Percentiles rank a stretch among this genome's conserved stretches.
Evolutionary conservation across 2,113 vertebrate genomes (phyloP).

Genomic region (Cyprinus carpio): DNA sequence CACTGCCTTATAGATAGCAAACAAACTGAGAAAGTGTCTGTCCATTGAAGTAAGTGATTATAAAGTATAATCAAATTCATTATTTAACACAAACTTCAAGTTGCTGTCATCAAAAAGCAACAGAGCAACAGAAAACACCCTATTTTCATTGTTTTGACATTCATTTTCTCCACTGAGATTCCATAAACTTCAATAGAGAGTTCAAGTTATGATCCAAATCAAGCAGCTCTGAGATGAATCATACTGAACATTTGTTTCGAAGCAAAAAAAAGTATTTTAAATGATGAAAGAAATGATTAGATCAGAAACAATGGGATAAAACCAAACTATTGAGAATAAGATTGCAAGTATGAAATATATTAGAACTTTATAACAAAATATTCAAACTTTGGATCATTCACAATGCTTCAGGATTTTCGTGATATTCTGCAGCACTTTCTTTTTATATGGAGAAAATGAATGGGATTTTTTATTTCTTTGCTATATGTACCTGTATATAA

Average conservation of each 20-base stretch:
- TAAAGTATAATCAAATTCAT: constrained; percentile 62
- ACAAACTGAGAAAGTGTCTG: constrained; percentile 51
- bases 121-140: background rate
- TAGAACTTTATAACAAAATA: background rate
- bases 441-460: constrained; percentile 1
- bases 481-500: background rate
- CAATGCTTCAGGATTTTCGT: background rate
- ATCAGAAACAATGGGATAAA: background rate
- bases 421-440: background rate
- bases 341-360: background rate
- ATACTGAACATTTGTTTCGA: background rate
- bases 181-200: background rate
- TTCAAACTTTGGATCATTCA: background rate
- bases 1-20: constrained; percentile 47
- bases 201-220: background rate
- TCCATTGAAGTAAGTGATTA: constrained; percentile 60
- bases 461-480: background rate
- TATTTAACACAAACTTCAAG: constrained; percentile 54
- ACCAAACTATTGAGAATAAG: background rate
- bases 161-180: background rate
- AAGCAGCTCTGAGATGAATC: background rate
- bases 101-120: constrained; percentile 57
- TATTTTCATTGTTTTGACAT: background rate
- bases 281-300: background rate
- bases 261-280: background rate